Base-by-base conservation (phyloP, 2,113 vertebrate genomes). In the Eubucco bourcierii region DNA sequence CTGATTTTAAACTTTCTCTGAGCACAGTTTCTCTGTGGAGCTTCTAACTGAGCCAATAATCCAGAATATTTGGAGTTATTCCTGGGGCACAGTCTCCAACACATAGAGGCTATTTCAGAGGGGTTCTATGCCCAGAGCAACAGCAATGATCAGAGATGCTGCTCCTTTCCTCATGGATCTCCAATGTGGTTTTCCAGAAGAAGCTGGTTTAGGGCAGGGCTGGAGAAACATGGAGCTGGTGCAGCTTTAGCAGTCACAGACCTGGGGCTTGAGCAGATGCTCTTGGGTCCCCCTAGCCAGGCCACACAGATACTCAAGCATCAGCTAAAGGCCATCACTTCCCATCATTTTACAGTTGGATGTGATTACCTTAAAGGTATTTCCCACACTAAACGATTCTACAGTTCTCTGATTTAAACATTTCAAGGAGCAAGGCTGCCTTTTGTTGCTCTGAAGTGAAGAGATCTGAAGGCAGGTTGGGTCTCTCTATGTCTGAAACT, bases 141-240 rank as follows among this genome's bases (percentile, higher is more conserved):
- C 6, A 59, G 10, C 13, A 46, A 15, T 16, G 34, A 24, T 13
- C 41, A 4, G 2, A 52, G 56, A 23, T 18, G 24, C 50, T 59
- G 39, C 34, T 83, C 56, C 19, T 7, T 44, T 44, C 15, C 23
- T 53, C 2, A 21, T 4, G 50, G 39, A 44, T 58, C 61, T 39
- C 67, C 59, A 33, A 7, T 15, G 41, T 25, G 4, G 13, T 31
- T 83, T 79, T 58, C 39, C 65, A 44, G 34, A 6, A 3, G 47
- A 75, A 34, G 47, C 28, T 2, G 29, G 44, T 10, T 50, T 24
- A 7, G 2, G 17, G 72, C n/a, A 25, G 39, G 33, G 60, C 17
- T 0, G 5, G 52, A 33, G 46, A 21, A 31, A 5, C 7, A 0
- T 0, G 23, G 68, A 41, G 12, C 20, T 78, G 4, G 46, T 25